Base-by-base conservation (phyloP, 1,140 invertebrate species). In the Pissodes strobi region DNA sequence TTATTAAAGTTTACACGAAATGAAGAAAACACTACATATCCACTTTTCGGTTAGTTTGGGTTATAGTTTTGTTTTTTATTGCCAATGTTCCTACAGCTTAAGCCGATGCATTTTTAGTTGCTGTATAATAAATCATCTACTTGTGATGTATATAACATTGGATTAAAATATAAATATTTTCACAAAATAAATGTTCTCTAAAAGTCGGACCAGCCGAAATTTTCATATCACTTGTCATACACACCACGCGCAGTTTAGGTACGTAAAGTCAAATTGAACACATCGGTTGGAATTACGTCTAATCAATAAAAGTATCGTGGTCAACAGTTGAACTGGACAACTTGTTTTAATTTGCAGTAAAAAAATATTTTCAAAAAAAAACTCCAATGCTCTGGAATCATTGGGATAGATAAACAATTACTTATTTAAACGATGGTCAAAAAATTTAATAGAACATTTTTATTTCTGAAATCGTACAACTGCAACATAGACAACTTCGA, bases 211-310 rank as follows among this genome's bases (percentile, higher is more conserved):
- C 64, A 72, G 69, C 68, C 71, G 64, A 66, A 69, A 53, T 48
- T 58, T 62, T 48, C 27, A 65, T 53, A 61, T 66, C 67, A 69
- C 63, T 67, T 69, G 74, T 75, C 69, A 75, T 75, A 75, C 69
- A 76, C 73, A 76, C 69, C 72, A 75, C 72, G 68, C 66, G 68
- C 58, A 74, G 73, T 68, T 70, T 75, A 75, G 73, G 74, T 75
- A 74, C 73, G 69, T 66, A 72, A 69, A 74, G 66, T 73, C 69
- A 72, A 66, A 70, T 69, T 78, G 76, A 78, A 78, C 76, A 78
- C 68, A 74, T 71, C 70, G 74, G 76, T 73, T 74, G 73, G 72
- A 70, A 72, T 69, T 72, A 67, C 53, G 59, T 71, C 63, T 67
- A 69, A 60, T 52, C 61, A 65, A 69, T 64, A 66, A 27, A 39